Evolutionary conservation across 2,888 invertebrate genomes (phyloP).

Genomic region (Chrysotoxum bicinctum): DNA sequence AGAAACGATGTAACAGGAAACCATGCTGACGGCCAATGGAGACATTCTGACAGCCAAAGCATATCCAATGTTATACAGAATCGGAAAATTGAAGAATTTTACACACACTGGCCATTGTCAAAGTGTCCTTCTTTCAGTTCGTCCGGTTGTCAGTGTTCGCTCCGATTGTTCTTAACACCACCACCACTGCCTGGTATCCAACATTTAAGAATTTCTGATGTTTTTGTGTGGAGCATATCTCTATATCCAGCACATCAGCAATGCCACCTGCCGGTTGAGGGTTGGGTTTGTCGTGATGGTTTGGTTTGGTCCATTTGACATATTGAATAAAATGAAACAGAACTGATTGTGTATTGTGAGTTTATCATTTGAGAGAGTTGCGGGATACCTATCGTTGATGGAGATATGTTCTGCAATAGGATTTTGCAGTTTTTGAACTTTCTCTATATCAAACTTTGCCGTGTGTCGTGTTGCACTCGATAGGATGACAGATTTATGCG

Average conservation of each 20-base stretch:
- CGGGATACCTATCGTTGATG: slow-evolving; percentile 37
- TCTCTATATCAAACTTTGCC: slow-evolving; percentile 13
- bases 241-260: background rate
- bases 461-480: slow-evolving; percentile 29
- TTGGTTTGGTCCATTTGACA: slow-evolving; percentile 43
- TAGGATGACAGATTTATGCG: slow-evolving; percentile 63
- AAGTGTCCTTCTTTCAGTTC: slow-evolving; percentile 35
- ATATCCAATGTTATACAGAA: background rate
- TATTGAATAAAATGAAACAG: slow-evolving; percentile 47
- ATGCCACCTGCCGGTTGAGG: slow-evolving; percentile 6
- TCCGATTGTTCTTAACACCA: slow-evolving; percentile 54
- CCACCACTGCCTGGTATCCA: background rate
- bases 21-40: slow-evolving; percentile 33
- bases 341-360: slow-evolving; percentile 51
- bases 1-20: slow-evolving; percentile 16
- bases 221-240: background rate
- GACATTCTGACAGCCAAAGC: slow-evolving; percentile 8
- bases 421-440: slow-evolving; percentile 32
- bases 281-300: background rate
- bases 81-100: slow-evolving; percentile 35
- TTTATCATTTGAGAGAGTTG: slow-evolving; percentile 53
- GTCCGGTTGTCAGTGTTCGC: slow-evolving; percentile 47
- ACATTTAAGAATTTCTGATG: slow-evolving; percentile 13
- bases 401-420: slow-evolving; percentile 19
- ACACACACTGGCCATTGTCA: slow-evolving; percentile 37